Evolutionary conservation across 2,888 invertebrate genomes (phyloP).

Genomic region (Linnaemya vulpina): DNA sequence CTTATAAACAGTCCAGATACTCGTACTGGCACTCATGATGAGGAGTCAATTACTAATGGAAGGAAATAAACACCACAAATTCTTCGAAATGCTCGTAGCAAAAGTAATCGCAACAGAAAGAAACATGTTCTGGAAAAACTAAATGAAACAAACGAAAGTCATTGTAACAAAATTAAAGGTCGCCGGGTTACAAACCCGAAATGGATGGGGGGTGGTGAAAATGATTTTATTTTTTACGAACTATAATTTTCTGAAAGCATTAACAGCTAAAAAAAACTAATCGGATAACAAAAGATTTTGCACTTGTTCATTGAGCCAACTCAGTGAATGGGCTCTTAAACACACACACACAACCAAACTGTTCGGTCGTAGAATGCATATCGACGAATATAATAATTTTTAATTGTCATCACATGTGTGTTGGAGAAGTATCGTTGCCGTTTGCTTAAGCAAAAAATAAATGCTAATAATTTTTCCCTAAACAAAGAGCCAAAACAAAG

Average conservation of each 20-base stretch:
- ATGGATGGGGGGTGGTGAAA: constrained; percentile 64
- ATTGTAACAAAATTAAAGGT: constrained; percentile 64
- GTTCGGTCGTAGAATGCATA: constrained; percentile 9
- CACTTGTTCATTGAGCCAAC: constrained; percentile 60
- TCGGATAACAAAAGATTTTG: constrained; percentile 70
- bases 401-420: constrained; percentile 67
- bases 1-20: constrained; percentile 61
- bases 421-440: constrained; percentile 16
- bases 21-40: constrained; percentile 4
- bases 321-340: neutral
- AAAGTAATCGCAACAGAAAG: constrained; percentile 2
- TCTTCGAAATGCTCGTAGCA: constrained; percentile 30
- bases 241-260: constrained; percentile 26
- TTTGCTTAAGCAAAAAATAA: constrained; percentile 1
- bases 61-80: constrained; percentile 56
- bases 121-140: neutral
- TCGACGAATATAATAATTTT: constrained; percentile 55
- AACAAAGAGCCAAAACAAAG: constrained; percentile 58
- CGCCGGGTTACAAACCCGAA: constrained; percentile 13
- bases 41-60: constrained; percentile 68
- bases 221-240: constrained; percentile 50
- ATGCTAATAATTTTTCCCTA: constrained; percentile 34
- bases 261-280: constrained; percentile 59
- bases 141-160: constrained; percentile 46
- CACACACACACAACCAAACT: constrained; percentile 17